phyloP scores from a whole-genome alignment of 2,113 vertebrate genomes.

The Eurystomus gularis region DNA sequence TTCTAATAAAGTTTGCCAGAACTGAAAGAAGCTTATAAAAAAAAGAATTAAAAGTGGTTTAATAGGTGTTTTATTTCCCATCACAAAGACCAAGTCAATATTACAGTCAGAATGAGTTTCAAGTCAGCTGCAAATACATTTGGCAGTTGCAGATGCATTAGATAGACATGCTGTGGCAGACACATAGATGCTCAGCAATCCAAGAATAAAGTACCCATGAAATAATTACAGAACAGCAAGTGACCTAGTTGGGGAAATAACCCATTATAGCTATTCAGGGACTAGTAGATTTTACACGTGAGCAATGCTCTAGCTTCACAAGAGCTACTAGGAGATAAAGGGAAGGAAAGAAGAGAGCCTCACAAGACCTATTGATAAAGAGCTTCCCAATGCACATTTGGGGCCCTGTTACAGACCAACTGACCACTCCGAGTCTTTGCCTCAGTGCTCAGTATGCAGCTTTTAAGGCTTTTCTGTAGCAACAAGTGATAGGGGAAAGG shows the following conservation, averaged over 20 bases:
- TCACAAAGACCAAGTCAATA: neutral
- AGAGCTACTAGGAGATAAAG: neutral
- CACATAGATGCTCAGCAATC: neutral
- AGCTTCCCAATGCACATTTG: neutral
- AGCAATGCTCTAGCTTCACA: neutral
- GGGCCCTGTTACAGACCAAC: neutral
- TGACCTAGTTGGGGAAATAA: neutral
- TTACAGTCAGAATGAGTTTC: neutral
- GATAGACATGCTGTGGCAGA: neutral
- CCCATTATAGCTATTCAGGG: neutral
- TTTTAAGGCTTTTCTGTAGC: neutral
- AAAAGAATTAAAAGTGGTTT: neutral
- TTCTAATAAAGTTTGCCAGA: neutral
- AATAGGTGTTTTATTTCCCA: neutral
- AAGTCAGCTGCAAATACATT: neutral
- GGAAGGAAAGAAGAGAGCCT: neutral
- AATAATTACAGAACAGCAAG: neutral
- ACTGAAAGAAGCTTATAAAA: neutral
- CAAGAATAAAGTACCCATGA: neutral
- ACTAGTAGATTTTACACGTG: neutral
- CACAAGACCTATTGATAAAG: neutral
- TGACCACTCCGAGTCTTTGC: neutral
- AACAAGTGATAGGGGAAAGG: neutral
- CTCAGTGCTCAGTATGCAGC: too few species aligned
- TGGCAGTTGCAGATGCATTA: neutral